A percentile compares a stretch with the other conserved stretches of the same genome.
Evolutionary conservation across 2,113 vertebrate genomes (phyloP).

Genomic region (Rhinoptilus africanus): DNA sequence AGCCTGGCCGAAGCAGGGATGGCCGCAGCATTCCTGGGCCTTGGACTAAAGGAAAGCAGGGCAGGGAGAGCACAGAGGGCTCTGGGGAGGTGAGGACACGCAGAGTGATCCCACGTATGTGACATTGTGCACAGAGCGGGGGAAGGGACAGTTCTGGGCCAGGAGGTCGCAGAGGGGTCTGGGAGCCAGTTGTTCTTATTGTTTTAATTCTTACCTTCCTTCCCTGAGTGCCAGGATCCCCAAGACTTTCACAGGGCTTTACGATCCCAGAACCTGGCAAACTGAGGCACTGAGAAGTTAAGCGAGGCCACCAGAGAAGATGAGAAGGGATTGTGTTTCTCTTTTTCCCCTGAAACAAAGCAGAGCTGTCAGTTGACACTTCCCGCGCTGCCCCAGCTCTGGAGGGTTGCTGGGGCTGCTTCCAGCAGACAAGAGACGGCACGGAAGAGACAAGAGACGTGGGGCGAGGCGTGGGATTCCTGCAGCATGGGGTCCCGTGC

Average conservation of each 20-base stretch:
- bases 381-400: slow-evolving; percentile 32
- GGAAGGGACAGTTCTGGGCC: neutral
- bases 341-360: slow-evolving; percentile 59
- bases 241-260: neutral
- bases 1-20: neutral
- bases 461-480: slow-evolving; percentile 22
- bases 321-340: slow-evolving; percentile 60
- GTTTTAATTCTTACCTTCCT: neutral
- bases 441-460: neutral
- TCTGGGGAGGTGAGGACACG: neutral
- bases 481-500: neutral
- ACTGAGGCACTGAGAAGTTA: neutral
- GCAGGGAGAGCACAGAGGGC: neutral
- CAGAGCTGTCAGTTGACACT: slow-evolving; percentile 63
- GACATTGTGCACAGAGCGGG: neutral
- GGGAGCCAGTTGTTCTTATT: neutral
- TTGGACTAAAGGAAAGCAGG: neutral
- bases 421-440: slow-evolving; percentile 44
- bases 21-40: neutral
- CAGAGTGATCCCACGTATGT: accelerated
- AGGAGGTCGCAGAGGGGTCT: neutral
- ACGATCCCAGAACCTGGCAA: neutral
- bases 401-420: neutral
- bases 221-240: neutral
- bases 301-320: slow-evolving; percentile 51